Percentiles rank a stretch among this genome's conserved stretches.
These are phyloP conservation scores for Plagiodera versicolora DNA, from an alignment of 2,888 invertebrate species.

Conservation along the genomic window DNA sequence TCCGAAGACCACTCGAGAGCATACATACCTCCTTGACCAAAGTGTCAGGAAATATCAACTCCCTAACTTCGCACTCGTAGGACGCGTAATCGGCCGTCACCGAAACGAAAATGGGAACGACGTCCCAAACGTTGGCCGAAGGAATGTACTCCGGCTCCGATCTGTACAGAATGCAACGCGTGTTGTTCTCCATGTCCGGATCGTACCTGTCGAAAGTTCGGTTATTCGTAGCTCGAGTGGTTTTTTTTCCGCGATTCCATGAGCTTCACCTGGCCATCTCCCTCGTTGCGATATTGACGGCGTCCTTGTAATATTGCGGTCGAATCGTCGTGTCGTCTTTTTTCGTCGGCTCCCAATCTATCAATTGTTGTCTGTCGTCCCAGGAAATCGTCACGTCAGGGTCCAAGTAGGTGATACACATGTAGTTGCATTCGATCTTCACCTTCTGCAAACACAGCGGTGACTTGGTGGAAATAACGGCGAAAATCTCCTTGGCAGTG, in stretches of 20 bases:
- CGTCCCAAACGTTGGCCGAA: slow-evolving; percentile 6
- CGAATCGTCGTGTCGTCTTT: not conserved
- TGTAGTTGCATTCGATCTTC: slow-evolving; percentile 32
- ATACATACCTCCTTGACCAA: slow-evolving; percentile 58
- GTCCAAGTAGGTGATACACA: slow-evolving; percentile 43
- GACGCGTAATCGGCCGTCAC: slow-evolving; percentile 57
- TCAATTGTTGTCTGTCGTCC: slow-evolving; percentile 54
- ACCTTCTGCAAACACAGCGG: slow-evolving; percentile 49
- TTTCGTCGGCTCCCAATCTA: slow-evolving; percentile 42
- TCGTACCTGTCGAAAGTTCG: not conserved
- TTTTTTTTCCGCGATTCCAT: too few species aligned
- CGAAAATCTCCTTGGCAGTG: slow-evolving; percentile 57
- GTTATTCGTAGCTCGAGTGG: not conserved
- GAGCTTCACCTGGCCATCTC: slow-evolving; percentile 1
- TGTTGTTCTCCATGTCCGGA: not conserved
- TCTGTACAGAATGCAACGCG: slow-evolving; percentile 8
- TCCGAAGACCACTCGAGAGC: too few species aligned
- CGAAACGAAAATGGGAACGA: slow-evolving; percentile 9
- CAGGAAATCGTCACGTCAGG: slow-evolving; percentile 44
- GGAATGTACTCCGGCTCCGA: slow-evolving; percentile 13
- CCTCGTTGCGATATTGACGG: slow-evolving; percentile 2
- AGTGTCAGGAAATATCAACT: slow-evolving; percentile 59
- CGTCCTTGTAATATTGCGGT: slow-evolving; percentile 3
- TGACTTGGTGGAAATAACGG: slow-evolving; percentile 56
- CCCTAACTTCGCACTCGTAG: slow-evolving; percentile 55